These are phyloP conservation scores for Thymelicus sylvestris DNA, from an alignment of 2,888 invertebrate species.

Conservation along the genomic window DNA sequence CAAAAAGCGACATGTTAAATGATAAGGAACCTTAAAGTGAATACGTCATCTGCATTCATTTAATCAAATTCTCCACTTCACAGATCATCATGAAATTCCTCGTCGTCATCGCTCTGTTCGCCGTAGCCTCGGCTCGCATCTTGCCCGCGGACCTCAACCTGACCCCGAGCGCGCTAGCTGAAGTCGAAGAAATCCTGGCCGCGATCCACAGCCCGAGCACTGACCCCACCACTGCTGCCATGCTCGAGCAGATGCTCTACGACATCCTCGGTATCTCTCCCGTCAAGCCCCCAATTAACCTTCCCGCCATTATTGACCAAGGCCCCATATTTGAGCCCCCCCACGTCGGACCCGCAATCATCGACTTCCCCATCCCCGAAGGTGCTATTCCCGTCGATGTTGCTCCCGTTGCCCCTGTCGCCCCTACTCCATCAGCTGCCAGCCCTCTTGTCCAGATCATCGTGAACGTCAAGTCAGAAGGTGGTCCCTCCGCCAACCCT, in stretches of 20 bases:
- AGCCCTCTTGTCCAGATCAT: constrained; percentile 50
- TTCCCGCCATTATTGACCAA: constrained; percentile 39
- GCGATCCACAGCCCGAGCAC: constrained; percentile 55
- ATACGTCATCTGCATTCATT: not conserved
- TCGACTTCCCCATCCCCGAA: constrained; percentile 21
- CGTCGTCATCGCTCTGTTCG: constrained; percentile 27
- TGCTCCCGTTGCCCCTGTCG: constrained; percentile 32
- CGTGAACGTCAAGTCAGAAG: constrained; percentile 38
- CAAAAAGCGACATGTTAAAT: too few species aligned
- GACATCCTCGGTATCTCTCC: constrained; percentile 42
- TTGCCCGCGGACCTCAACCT: constrained; percentile 39
- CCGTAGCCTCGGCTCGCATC: constrained; percentile 43
- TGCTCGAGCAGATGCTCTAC: constrained; percentile 48
- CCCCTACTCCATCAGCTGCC: too few species aligned
- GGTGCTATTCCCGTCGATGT: constrained; percentile 12
- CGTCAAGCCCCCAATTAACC: constrained; percentile 36
- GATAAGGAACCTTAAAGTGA: too few species aligned
- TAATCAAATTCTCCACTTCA: not conserved
- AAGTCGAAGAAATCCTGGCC: constrained; percentile 47
- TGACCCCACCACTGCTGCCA: constrained; percentile 51
- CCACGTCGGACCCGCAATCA: constrained; percentile 39
- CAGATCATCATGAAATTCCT: constrained; percentile 37
- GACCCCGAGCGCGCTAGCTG: constrained; percentile 32
- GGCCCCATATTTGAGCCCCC: constrained; percentile 2
- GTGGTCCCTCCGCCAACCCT: not conserved